Conservation (phyloP, 2,797 vertebrate genomes). For the Selene dorsalis region DNA sequence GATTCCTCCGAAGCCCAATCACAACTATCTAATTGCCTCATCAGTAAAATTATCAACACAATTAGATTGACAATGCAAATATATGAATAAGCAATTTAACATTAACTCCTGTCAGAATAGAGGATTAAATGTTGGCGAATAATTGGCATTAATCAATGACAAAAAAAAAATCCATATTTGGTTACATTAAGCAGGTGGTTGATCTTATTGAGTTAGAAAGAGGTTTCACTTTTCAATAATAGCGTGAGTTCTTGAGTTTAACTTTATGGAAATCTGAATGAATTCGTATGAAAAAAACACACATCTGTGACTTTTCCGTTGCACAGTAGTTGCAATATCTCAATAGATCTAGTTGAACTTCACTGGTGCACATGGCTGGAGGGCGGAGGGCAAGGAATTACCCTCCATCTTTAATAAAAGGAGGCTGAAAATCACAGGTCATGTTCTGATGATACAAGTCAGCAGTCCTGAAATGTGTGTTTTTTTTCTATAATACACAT, state of each 20-base stretch:
- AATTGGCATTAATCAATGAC: conserved; percentile 56
- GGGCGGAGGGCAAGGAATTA: no score
- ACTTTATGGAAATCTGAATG: conserved; percentile 10
- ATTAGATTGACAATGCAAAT: conserved; percentile 79
- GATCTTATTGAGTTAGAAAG: conserved; percentile 24
- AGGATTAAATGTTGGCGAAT: conserved; percentile 49
- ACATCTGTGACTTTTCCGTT: not conserved
- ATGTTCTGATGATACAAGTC: no score
- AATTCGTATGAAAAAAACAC: conserved; percentile 3
- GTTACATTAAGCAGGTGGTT: conserved; percentile 64
- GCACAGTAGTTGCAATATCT: not conserved
- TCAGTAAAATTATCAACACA: conserved; percentile 82
- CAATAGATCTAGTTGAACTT: not conserved
- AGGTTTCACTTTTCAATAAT: conserved; percentile 41
- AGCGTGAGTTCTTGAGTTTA: conserved; percentile 4
- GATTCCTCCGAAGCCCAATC: conserved; percentile 69
- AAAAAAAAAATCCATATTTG: conserved; percentile 63
- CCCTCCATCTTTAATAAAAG: no score
- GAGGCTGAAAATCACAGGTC: no score
- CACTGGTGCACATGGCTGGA: no score
- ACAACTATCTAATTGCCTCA: conserved; percentile 77
- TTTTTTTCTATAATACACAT: no score
- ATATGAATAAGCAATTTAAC: conserved; percentile 65
- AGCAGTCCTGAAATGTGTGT: no score
- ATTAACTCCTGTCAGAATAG: conserved; percentile 45